Base-by-base conservation (phyloP, 2,797 vertebrate species). In the Erethizon dorsatum region DNA sequence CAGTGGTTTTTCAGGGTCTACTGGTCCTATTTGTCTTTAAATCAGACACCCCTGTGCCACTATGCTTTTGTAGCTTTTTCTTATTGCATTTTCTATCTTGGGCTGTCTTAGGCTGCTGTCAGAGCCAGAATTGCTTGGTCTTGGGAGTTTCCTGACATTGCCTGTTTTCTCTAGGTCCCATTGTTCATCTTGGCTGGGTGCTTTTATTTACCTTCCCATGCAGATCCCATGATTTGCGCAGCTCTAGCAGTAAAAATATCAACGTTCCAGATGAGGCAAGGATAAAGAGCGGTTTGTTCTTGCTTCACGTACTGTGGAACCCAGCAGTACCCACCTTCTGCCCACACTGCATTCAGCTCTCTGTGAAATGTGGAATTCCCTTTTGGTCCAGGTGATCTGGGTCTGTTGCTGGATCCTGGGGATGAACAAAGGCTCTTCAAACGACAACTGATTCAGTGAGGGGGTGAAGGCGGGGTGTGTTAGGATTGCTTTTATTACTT, bases 21-120 rank as follows among this genome's bases (percentile, higher is more conserved):
- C 24, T 69, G n/a, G 41, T 59, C 54, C 71, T 91, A 13, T 65
- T 87, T 33, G 33, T 75, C 37, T 91, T 93, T 94, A 83, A 50
- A 28, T 96, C 75, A 65, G 31, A 50, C 4, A 15, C 54, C 59
- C 13, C 56, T 69, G 11, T 56, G 9, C 69, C 65, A 31, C 37
- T 7, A 2, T 26, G 18, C 57, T 82, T 82, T 31, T 90, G 83
- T 57, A 10, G n/a, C 26, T 37, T 79, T 89, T 52, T 13, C 61
- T 89, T 31, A 22, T 31, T 33, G 45, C 37, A 45, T 90, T 65
- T 65, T 11, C 56, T 37, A 1, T 9, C 13, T 52, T 47, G 26
- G 56, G 22, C 54, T 33, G 1, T 20, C 18, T 37, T 41, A 80
- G 45, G 56, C 52, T 15, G 24, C 54, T 63, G 1, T 41, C 37